Base-by-base conservation (phyloP, 2,797 vertebrate genomes). In the Heteromormyrus szaboi region DNA sequence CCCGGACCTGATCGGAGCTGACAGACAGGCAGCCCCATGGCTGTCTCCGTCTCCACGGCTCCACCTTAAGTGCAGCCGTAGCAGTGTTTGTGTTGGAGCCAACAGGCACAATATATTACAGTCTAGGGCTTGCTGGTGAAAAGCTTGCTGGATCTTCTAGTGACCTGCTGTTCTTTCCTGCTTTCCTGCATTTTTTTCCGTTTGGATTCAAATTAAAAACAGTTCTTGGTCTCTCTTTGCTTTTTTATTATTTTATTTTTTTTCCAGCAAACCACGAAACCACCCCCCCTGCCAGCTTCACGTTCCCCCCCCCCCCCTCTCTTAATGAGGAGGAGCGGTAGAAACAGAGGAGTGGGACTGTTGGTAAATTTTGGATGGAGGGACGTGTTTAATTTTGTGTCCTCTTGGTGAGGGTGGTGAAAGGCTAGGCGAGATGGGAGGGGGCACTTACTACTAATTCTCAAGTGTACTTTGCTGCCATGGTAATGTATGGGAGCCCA, bases 101-200 rank as follows among this genome's bases (percentile, higher is more conserved):
- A 97, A 96, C 95, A 96, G 95, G 96, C 96, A 96, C 96, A 96
- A 95, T 96, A 95, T 96, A 96, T 96, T 96, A 96, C 95, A 96
- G 95, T 96, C 94, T 95, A 94, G 95, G 95, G 95, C 95, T 96
- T 91, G 94, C 96, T 96, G 95, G 94, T 95, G 96, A 96, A 96
- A 96, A 96, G 95, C 96, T 94, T 93, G 95, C 95, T 96, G 95
- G 96, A 93, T 97, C 96, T 95, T 94, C 93, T 91, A 95, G 95
- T 96, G 95, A 97, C 96, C 97, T 97, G 95, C 96, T 94, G 95
- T 95, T 95, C 95, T 94, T 95, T 95, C 95, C 93, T 96, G 95
- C 95, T 94, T 95, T 95, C 94, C 95, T 94, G 89, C 88, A 83
- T 91, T 88, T 87, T 92, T 94, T 94, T 91, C 87, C 93, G 92